phyloP scores from a whole-genome alignment of 2,888 invertebrate species.

The Ectropis crepuscularia region DNA sequence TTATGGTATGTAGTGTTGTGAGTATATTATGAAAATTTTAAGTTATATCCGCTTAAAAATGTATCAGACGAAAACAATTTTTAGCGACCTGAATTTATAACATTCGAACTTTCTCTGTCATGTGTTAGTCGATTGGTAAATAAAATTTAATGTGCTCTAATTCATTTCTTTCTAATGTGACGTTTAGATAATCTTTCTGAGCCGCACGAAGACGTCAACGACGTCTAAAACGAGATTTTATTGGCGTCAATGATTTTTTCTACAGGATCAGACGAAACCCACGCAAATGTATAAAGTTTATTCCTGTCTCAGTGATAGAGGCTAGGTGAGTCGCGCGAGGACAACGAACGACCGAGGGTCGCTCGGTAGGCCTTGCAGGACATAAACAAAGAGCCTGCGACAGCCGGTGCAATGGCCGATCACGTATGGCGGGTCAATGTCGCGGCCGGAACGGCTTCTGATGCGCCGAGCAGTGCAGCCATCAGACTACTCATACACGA shows the following conservation, averaged over 20 bases:
- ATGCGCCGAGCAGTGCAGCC: conserved; percentile 73
- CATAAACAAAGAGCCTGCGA: conserved; percentile 83
- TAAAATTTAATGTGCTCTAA: conserved; percentile 18
- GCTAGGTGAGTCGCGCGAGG: conserved; percentile 41
- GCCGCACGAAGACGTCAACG: conserved; percentile 15
- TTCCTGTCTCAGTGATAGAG: conserved; percentile 26
- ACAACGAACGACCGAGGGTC: conserved; percentile 60
- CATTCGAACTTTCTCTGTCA: conserved; percentile 28
- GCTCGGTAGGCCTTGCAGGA: conserved; percentile 65
- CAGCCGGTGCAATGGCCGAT: conserved; percentile 81
- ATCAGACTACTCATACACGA: conserved; percentile 61
- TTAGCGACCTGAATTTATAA: background rate
- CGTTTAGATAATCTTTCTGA: conserved; percentile 9
- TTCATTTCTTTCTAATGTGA: conserved; percentile 6
- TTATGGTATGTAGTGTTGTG: background rate
- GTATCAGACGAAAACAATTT: background rate
- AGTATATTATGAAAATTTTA: no score
- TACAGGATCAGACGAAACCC: conserved; percentile 38
- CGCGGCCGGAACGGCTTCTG: conserved; percentile 75
- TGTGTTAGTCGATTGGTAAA: conserved; percentile 15
- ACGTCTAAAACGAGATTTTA: conserved; percentile 28
- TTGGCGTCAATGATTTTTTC: conserved; percentile 39
- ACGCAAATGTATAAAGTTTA: conserved; percentile 38
- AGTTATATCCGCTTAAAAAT: background rate
- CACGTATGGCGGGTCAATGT: conserved; percentile 81